Base-by-base conservation (phyloP, 1,140 invertebrate species). In the Camponotus pennsylvanicus region DNA sequence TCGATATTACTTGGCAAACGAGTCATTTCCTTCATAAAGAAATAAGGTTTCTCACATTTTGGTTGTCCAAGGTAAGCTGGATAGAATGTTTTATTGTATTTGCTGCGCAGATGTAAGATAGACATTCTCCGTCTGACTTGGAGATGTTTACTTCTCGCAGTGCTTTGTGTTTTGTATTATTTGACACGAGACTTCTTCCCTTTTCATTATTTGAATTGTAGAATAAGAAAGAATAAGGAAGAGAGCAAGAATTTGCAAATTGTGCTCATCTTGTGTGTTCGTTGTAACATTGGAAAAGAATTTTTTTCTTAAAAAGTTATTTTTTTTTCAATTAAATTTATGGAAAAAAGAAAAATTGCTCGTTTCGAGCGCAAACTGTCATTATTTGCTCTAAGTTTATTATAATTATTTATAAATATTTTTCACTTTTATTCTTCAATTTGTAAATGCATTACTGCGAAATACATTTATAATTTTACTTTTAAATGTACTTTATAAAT, bases 101-200 rank as follows among this genome's bases (percentile, higher is more conserved):
- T n/a, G 27, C 27, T 5, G 21, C 15, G 34, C 37, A 82, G 15
- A 42, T 82, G 49, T 11, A 1, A 34, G 21, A 42, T 13, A 27
- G 18, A 49, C 13, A 37, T n/a, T 45, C 5, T 57, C 1, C 0
- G 21, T 34, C 11, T 27, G 7, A 42, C 45, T 80, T 5, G 3
- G 42, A 45, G n/a, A 52, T 34, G 34, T 34, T 67, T 27, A 69
- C n/a, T 79, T 79, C 34, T 52, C 4, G 32, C 32, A 64, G 57
- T 21, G 15, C 8, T 21, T 32, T n/a, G 13, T 59, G 45, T 52
- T 52, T 21, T 79, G 49, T 79, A 21, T 21, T 13, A 63, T 45
- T 64, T 49, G 73, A 18, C 11, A 13, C 9, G 5, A 37, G n/a
- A 0, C 18, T 67, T 67, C 42, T 66, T 32, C n/a, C 7, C 11